A percentile compares a stretch with the other conserved stretches of the same genome.
Conservation (phyloP, 2,888 invertebrate genomes). For the Neelides folsomi region DNA sequence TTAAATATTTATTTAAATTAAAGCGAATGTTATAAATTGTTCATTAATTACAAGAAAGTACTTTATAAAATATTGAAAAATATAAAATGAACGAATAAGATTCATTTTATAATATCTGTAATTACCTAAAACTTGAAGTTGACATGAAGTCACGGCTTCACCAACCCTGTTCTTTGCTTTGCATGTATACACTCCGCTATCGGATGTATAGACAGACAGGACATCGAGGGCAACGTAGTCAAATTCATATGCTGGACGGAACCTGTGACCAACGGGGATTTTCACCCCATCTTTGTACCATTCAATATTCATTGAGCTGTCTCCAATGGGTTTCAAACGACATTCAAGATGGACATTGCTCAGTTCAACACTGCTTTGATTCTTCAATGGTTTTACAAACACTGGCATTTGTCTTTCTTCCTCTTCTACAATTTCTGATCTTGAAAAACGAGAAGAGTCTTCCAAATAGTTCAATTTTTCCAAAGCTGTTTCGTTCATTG, state of each 20-base stretch:
- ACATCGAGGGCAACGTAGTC: constrained; percentile 94
- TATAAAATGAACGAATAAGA: too few relatives aligned
- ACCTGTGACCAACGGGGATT: constrained; percentile 79
- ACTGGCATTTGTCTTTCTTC: constrained; percentile 73
- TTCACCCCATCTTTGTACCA: constrained; percentile 95
- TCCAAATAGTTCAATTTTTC: constrained; percentile 85
- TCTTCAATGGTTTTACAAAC: constrained; percentile 73
- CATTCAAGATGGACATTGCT: constrained; percentile 87
- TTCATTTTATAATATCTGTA: too few relatives aligned
- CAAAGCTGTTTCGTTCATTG: constrained; percentile 80
- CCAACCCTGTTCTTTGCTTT: constrained; percentile 84
- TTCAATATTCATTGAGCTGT: constrained; percentile 67
- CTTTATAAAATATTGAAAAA: too few relatives aligned
- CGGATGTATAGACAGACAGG: constrained; percentile 89
- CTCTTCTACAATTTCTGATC: constrained; percentile 63
- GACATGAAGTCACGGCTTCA: constrained; percentile 84
- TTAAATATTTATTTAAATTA: too few relatives aligned
- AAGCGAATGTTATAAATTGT: too few relatives aligned
- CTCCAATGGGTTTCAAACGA: constrained; percentile 56
- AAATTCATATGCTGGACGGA: constrained; percentile 90
- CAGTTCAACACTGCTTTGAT: constrained; percentile 77
- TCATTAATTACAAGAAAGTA: too few relatives aligned
- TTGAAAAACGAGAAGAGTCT: constrained; percentile 48
- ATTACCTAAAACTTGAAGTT: constrained; percentile 61
- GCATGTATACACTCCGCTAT: constrained; percentile 91